Evolutionary conservation across 30 jellyfish, hydroid and myxozoan species (phyloP), one percentile per base, ranked within the genome.

Genomic region (Aurelia sp.): DNA sequence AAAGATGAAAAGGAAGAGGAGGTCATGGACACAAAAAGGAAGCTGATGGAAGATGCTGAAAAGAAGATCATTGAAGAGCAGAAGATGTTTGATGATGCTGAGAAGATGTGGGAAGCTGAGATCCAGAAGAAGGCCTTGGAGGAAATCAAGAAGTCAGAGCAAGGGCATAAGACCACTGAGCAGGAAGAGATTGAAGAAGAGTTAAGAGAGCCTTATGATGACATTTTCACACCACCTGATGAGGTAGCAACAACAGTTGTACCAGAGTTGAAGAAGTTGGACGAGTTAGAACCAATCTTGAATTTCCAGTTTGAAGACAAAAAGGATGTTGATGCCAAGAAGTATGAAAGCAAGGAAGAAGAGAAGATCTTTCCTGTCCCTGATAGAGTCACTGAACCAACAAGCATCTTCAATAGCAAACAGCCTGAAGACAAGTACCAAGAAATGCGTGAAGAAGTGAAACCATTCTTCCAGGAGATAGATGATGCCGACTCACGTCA

Each of bases 61-160:
- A 65, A 62, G 58, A 50, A 48, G 47, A 48, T 72, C 30, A 27
- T 67, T 3, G 76, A 60, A 61, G 87, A 71, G 55, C 87, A 84
- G 74, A 84, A 84, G 51, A 6, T 57, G 78, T 84, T 71, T 64
- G 87, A 44, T 21, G 87, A 84, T 30, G 93, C 93, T 3, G 93
- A 84, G 53, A 84, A 84, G 82, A 27, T 22, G 53, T 84, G 93
- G 93, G 87, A 84, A 51, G 76, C 57, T 37, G 82, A 72, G 59
- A 71, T 84, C 35, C 19, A 72, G 79, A 72, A 84, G 87, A 84
- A 71, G 30, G 87, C 82, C 41, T 48, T 23, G 53, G 70, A 81
- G 50, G 87, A 84, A 41, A 62, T 58, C 6, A 19, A 47, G 57
- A 62, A 78, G 71, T 12, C 70, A 15, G 44, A 66, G 16, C 69